Evolutionary conservation across 2,797 vertebrate species (phyloP), one percentile per base, ranked within the genome.

Genomic region (Xiphorhynchus erythropygius): DNA sequence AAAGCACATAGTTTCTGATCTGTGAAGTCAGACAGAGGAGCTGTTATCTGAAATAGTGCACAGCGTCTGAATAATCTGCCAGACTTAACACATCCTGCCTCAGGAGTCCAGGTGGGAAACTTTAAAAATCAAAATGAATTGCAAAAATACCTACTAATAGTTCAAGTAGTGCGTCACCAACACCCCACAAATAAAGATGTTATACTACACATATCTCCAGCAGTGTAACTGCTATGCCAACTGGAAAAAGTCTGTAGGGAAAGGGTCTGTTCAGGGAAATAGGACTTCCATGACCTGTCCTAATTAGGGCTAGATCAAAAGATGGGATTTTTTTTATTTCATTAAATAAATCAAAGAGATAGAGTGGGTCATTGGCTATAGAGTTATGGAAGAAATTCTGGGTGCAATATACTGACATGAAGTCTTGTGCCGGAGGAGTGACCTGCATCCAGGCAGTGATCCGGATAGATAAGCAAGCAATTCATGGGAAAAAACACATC

Each of bases 81-180:
- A 95, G 94, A 95, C 80, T 90, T 94, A 91, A 94, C 91, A 94
- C 93, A 88, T 96, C 83, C 93, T 93, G 94, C 77, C 87, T 96
- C 77, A 28, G 89, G 91, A 97, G 87, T 77, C 94, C 96, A 96
- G 94, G 94, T 96, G 92, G 91, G 94, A 96, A 96, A 90, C 83
- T 94, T 96, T 89, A 50, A 87, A 89, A 85, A 84, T 57, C 85
- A 70, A 96, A 93, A 91, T 50, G 25, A 96, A 95, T 90, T 82
- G 70, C 76, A 95, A 84, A 94, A 92, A 67, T 90, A 96, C 83
- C 87, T 88, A 86, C 63, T 95, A 89, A 89, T 53, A 68, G 89
- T 68, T 94, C 85, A 84, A 55, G 70, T n/a, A 12, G 25, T 90
- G 93, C 8, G 4, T 94, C 83, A 90, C 18, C 91, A 91, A 47